Evolutionary conservation across 2,113 vertebrate species (phyloP).

Genomic region (Kobus ellipsiprymnus): DNA sequence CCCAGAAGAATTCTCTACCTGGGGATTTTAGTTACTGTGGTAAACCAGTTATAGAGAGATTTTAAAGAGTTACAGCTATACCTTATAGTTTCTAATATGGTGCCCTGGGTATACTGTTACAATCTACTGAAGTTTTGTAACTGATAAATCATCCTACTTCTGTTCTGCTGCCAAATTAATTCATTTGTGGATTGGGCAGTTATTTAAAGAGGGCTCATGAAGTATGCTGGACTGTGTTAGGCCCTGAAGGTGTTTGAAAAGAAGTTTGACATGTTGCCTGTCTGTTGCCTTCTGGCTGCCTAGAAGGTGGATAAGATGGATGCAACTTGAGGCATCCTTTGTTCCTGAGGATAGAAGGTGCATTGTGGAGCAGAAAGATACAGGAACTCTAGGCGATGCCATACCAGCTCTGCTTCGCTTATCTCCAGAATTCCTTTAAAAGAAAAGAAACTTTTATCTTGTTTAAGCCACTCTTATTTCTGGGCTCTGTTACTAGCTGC

Average conservation of each 20-base stretch:
- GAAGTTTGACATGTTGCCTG: constrained; percentile 29
- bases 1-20: not conserved
- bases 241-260: not conserved
- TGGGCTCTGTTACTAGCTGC: constrained; percentile 61
- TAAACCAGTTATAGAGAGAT: not conserved
- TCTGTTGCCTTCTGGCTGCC: not conserved
- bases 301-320: constrained; percentile 8
- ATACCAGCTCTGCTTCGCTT: constrained; percentile 1
- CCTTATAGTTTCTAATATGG: not conserved
- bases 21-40: not conserved
- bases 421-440: constrained; percentile 63
- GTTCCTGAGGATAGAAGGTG: constrained; percentile 56
- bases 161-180: not conserved
- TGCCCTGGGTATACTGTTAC: not conserved
- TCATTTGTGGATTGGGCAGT: not conserved
- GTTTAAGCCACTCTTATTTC: constrained; percentile 56
- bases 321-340: constrained; percentile 54
- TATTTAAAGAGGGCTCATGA: not conserved
- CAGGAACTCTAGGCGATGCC: constrained; percentile 28
- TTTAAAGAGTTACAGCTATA: not conserved
- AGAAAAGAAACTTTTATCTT: constrained; percentile 65
- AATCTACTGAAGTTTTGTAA: not conserved
- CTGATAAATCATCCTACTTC: not conserved
- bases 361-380: constrained; percentile 54
- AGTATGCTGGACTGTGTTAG: not conserved